Evolutionary conservation across 1,140 invertebrate species (phyloP), one percentile per base, ranked within the genome.

Genomic region (Drosophila watanabei): DNA sequence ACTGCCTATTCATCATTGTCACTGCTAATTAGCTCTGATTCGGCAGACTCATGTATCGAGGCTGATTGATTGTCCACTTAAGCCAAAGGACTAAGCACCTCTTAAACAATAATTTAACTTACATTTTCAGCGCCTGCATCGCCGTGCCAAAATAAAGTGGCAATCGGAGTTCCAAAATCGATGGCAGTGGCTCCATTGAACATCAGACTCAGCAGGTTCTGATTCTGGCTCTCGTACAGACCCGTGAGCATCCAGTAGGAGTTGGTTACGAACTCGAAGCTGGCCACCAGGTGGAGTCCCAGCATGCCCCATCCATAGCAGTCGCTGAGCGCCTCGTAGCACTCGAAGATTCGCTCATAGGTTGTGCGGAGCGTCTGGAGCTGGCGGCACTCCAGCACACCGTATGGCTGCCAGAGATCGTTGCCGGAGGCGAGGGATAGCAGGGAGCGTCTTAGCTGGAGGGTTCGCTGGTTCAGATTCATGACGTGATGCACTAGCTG

Each of bases 251-350:
- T 86, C 87, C 91, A 92, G 54, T 86, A 92, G 2, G 82, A 73
- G 51, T 91, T 92, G 4, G 77, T 81, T 0, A 92, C 84, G 10
- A 92, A 86, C 39, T 92, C 77, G 30, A 91, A 75, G 33, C 88
- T 79, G 28, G 79, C 52, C 16, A 78, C 35, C 58, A 92, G 35
- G 32, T 91, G 78, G 14, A 92, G 41, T 1, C 70, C 71, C 28
- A 91, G 51, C 39, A 92, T 78, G 5, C 91, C 82, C 91, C 91
- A 92, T 9, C 91, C 88, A n/a, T 78, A 92, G 41, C 84, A 86
- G 32, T 83, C 70, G 49, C 75, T 92, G n/a, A 92, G 62, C 0
- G 49, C 30, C 28, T 79, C 79, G 43, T 79, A 83, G 70, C 80
- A 81, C 68, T 92, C 91, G 30, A 77, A 91, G 33, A 92, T 83